A percentile compares a stretch with the other conserved stretches of the same genome.
Evolutionary conservation across 2,888 invertebrate species (phyloP).

Genomic region (Mycogona germanica): DNA sequence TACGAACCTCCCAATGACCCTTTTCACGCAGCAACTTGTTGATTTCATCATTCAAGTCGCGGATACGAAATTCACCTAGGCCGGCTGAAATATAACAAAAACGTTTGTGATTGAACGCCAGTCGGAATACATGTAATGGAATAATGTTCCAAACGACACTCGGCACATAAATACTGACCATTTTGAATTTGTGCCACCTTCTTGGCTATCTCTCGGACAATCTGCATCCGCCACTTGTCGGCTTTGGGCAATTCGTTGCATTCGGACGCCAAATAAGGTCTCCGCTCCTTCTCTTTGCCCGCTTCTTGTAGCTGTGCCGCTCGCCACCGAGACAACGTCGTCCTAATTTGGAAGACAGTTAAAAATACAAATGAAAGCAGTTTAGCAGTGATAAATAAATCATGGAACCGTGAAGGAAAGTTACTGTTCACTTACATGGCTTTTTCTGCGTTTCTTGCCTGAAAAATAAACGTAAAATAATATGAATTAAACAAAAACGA

Average conservation of each 20-base stretch:
- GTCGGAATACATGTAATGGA: background rate
- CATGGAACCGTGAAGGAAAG: too few relatives aligned
- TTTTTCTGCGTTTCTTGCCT: conserved; percentile 96
- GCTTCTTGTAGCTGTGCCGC: conserved; percentile 84
- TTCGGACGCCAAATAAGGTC: conserved; percentile 90
- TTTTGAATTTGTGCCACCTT: conserved; percentile 99
- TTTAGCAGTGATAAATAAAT: conserved; percentile 14
- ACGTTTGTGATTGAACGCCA: background rate
- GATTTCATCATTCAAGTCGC: conserved; percentile 98
- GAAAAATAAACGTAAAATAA: conserved; percentile 17
- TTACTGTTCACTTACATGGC: conserved; percentile 65
- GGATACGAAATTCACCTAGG: conserved; percentile 94
- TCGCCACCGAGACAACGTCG: conserved; percentile 95
- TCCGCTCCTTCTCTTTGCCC: conserved; percentile 45
- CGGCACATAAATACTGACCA: conserved; percentile 43
- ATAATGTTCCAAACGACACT: conserved; percentile 2
- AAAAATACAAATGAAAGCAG: background rate
- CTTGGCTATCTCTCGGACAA: conserved; percentile 92
- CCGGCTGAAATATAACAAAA: conserved; percentile 51
- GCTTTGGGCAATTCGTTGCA: conserved; percentile 84
- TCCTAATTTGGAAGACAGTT: conserved; percentile 48
- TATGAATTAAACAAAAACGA: too few relatives aligned
- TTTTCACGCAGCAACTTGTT: conserved; percentile 94
- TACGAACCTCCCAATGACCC: conserved; percentile 95
- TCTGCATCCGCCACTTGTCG: conserved; percentile 93